Conservation (phyloP, 2,797 vertebrate species). For the Clamator glandarius region DNA sequence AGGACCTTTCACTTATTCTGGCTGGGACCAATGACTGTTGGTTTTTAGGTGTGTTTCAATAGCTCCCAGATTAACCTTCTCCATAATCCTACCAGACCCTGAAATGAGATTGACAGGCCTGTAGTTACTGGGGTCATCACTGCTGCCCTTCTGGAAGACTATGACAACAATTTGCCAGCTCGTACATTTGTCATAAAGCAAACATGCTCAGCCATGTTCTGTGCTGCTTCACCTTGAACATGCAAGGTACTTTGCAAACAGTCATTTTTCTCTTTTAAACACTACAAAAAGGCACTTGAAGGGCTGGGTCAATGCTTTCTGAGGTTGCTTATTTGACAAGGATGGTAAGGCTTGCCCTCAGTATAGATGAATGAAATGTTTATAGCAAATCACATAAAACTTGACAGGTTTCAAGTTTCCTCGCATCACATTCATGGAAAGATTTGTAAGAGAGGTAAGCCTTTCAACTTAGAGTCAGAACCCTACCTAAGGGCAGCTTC, state of each 20-base stretch:
- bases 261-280: background rate
- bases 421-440: background rate
- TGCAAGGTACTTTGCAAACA: background rate
- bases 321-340: background rate
- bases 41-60: too few relatives aligned
- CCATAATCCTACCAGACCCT: too few relatives aligned
- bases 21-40: too few relatives aligned
- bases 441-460: background rate
- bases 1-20: too few relatives aligned
- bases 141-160: too few relatives aligned
- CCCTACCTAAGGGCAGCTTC: background rate
- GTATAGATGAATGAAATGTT: background rate
- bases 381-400: background rate
- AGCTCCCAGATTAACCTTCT: too few relatives aligned
- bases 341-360: background rate
- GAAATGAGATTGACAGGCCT: too few relatives aligned
- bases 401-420: background rate
- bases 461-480: constrained; percentile 14
- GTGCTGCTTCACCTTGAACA: accelerated
- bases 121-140: too few relatives aligned
- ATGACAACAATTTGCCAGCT: too few relatives aligned
- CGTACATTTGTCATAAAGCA: background rate
- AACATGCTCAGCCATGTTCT: accelerated
- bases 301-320: background rate
- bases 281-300: background rate